Evolutionary conservation across 2,888 invertebrate species (phyloP).

Genomic region (Rhagonycha fulva): DNA sequence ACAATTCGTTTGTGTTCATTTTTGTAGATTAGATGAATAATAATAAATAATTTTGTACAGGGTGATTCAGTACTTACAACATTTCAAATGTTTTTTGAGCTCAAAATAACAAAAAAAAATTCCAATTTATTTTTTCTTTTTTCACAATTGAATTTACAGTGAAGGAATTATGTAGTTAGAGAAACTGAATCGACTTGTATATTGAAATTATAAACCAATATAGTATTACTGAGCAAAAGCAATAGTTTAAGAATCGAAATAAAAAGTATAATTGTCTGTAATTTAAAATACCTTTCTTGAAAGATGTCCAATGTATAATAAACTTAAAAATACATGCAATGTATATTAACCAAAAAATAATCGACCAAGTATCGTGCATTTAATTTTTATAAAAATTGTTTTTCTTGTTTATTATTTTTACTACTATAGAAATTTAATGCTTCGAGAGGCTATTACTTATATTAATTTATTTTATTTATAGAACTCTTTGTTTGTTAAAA

Average conservation of each 20-base stretch:
- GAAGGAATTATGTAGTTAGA: background rate
- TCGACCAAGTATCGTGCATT: background rate
- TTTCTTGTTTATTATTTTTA: slow-evolving; percentile 17
- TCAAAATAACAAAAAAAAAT: background rate
- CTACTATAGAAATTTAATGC: slow-evolving; percentile 7
- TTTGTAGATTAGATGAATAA: slow-evolving; percentile 12
- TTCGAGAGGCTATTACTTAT: slow-evolving; percentile 25
- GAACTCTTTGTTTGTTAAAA: background rate
- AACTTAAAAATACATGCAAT: background rate
- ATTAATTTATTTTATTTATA: slow-evolving; percentile 27
- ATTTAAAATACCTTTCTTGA: background rate
- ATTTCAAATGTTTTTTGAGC: background rate
- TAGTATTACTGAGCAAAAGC: background rate
- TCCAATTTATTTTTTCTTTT: background rate
- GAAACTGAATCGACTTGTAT: background rate
- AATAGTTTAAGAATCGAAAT: background rate
- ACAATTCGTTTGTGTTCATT: slow-evolving; percentile 26
- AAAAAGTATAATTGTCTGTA: background rate
- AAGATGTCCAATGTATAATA: background rate
- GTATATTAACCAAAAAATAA: background rate
- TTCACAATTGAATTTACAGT: background rate
- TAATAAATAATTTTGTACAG: slow-evolving; percentile 13
- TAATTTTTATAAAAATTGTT: background rate
- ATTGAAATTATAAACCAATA: background rate
- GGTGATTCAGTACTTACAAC: background rate